Evolutionary conservation across 1,140 invertebrate genomes (phyloP).

Genomic region (Drosophila melanogaster): Release_6_plus_ISO1_MT NC_004354.4:3545001-3545500

Average conservation of each 20-base stretch:
- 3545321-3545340: conserved; percentile 15
- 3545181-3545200: conserved; percentile 48
- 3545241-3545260: conserved; percentile 66
- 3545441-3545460: conserved; percentile 48
- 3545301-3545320: conserved; percentile 1
- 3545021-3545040: neutral
- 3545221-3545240: conserved; percentile 13
- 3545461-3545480: conserved; percentile 45
- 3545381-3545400: conserved; percentile 33
- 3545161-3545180: neutral
- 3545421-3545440: conserved; percentile 30
- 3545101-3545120: neutral
- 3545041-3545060: neutral
- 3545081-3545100: neutral
- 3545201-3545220: conserved; percentile 43
- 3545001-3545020: neutral
- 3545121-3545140: neutral
- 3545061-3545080: neutral
- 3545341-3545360: conserved; percentile 46
- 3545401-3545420: neutral
- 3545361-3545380: conserved; percentile 44
- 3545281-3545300: neutral
- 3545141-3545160: neutral
- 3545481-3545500: conserved; percentile 28
- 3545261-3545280: conserved; percentile 36